Conservation (phyloP, 1,140 invertebrate genomes). For the Rhagoletis zephyria region DNA sequence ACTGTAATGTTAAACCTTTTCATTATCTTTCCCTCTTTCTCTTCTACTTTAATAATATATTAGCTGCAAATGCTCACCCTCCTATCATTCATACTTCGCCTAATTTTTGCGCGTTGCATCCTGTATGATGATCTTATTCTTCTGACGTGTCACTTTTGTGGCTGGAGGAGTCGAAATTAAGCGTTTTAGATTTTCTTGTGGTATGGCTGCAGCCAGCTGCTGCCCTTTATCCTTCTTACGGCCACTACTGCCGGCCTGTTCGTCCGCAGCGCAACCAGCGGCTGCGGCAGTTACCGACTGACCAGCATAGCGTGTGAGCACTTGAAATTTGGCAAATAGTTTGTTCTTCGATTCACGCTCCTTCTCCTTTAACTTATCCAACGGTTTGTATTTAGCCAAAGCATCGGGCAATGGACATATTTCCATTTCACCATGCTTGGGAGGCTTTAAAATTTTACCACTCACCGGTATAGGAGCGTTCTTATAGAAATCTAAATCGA, state of each 20-base stretch:
- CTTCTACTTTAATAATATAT: neutral
- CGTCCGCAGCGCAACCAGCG: neutral
- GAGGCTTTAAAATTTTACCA: constrained; percentile 56
- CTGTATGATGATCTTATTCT: constrained; percentile 84
- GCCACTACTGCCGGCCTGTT: neutral
- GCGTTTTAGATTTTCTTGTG: constrained; percentile 77
- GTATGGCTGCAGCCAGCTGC: constrained; percentile 71
- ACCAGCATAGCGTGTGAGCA: constrained; percentile 68
- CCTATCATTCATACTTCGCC: neutral
- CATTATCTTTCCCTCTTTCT: neutral
- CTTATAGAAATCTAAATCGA: constrained; percentile 70
- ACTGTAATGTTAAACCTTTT: too few relatives aligned
- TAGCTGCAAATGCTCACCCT: neutral
- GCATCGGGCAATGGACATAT: constrained; percentile 60
- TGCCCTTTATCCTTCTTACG: constrained; percentile 53
- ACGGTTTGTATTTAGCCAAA: constrained; percentile 60
- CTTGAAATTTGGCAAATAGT: constrained; percentile 72
- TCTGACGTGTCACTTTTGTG: constrained; percentile 83
- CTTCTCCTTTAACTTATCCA: constrained; percentile 71
- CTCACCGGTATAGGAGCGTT: neutral
- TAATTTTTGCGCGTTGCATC: constrained; percentile 74
- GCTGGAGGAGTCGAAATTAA: constrained; percentile 77
- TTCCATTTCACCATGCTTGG: constrained; percentile 59
- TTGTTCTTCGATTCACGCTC: constrained; percentile 68
- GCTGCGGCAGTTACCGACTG: constrained; percentile 17